phyloP scores from a whole-genome alignment of 2,888 invertebrate genomes.

The Sminthurinus aureus region DNA sequence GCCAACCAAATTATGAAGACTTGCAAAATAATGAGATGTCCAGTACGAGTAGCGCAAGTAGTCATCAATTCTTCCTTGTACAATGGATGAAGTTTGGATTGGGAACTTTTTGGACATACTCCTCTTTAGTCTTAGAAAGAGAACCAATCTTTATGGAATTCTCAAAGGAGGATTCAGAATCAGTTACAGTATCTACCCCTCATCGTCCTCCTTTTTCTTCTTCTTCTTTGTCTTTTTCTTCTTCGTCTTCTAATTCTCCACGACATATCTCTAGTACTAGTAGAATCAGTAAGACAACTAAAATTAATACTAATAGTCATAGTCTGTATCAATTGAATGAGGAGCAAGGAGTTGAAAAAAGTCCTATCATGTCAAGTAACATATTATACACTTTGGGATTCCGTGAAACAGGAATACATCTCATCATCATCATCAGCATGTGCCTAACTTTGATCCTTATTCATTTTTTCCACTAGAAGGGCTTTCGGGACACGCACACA shows the following conservation, averaged over 20 bases:
- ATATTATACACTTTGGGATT: constrained; percentile 38
- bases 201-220: neutral
- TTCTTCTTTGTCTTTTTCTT: neutral
- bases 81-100: constrained; percentile 20
- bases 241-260: neutral
- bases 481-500: constrained; percentile 38
- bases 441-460: constrained; percentile 52
- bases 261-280: constrained; percentile 26
- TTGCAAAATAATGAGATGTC: constrained; percentile 46
- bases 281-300: constrained; percentile 4
- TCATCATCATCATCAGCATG: constrained; percentile 53
- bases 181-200: neutral
- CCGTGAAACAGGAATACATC: constrained; percentile 8
- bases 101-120: constrained; percentile 21
- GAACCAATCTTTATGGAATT: neutral
- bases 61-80: constrained; percentile 20
- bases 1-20: constrained; percentile 54
- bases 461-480: constrained; percentile 53
- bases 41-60: constrained; percentile 27
- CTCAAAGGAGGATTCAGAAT: neutral
- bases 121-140: neutral
- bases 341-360: constrained; percentile 24
- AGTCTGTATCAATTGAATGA: constrained; percentile 17
- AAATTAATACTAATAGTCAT: constrained; percentile 7
- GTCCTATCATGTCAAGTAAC: constrained; percentile 32